A percentile compares a stretch with the other conserved stretches of the same genome.
Conservation (phyloP, 2,888 invertebrate genomes). For the Campoplex capitator region DNA sequence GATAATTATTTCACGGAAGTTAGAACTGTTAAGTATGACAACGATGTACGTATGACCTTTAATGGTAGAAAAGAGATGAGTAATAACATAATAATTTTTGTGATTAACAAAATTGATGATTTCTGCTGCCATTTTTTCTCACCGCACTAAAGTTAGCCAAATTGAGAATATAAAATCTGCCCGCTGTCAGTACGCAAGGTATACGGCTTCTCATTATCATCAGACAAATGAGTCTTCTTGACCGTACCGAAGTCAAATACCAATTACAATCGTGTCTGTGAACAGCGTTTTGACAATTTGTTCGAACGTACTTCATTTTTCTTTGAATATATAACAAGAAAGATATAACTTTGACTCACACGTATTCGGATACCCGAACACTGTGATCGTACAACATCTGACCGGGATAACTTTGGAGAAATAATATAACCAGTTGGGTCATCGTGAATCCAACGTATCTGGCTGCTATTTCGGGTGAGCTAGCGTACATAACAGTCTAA, state of each 20-base stretch:
- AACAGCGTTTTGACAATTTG: background rate
- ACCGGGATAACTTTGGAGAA: conserved; percentile 66
- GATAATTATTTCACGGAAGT: conserved; percentile 60
- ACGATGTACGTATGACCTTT: conserved; percentile 49
- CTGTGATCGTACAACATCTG: conserved; percentile 67
- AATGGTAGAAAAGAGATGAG: conserved; percentile 31
- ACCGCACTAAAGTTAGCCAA: conserved; percentile 67
- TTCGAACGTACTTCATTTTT: background rate
- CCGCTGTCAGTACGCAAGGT: conserved; percentile 65
- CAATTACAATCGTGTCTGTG: conserved; percentile 61
- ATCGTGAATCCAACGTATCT: conserved; percentile 62
- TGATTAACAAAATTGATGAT: background rate
- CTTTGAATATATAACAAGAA: too few species aligned
- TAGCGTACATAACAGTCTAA: conserved; percentile 64
- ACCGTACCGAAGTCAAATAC: conserved; percentile 65
- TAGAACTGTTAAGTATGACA: conserved; percentile 61
- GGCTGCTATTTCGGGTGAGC: conserved; percentile 50
- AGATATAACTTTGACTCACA: conserved; percentile 43
- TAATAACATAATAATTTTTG: background rate
- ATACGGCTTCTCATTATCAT: conserved; percentile 67
- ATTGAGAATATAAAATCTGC: conserved; percentile 65
- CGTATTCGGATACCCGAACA: conserved; percentile 57
- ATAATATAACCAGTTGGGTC: conserved; percentile 60
- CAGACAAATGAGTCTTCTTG: background rate
- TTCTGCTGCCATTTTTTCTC: background rate